A percentile compares a stretch with the other conserved stretches of the same genome.
Evolutionary conservation across 2,888 invertebrate genomes (phyloP).

Genomic region (Microplitis deprimator): DNA sequence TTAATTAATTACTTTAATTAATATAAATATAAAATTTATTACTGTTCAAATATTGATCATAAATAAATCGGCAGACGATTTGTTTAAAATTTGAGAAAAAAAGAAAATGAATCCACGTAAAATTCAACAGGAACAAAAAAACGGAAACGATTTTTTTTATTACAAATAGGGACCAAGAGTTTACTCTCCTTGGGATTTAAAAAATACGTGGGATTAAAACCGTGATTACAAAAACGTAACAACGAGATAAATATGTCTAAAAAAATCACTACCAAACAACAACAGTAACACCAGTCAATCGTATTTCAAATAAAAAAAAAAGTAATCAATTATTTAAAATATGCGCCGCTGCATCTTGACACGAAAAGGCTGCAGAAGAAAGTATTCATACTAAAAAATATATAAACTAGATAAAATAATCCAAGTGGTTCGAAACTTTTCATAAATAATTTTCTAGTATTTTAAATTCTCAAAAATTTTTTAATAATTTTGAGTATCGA

Average conservation of each 20-base stretch:
- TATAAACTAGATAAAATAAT: neutral
- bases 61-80: slow-evolving; percentile 19
- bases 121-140: neutral
- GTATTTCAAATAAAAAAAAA: neutral
- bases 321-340: neutral
- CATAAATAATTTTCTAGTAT: neutral
- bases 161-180: slow-evolving; percentile 64
- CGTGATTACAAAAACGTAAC: slow-evolving; percentile 11
- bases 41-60: slow-evolving; percentile 16
- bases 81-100: neutral
- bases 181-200: slow-evolving; percentile 57
- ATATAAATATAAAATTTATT: neutral
- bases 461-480: neutral
- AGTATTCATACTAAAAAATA: neutral
- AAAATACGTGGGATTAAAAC: slow-evolving; percentile 41
- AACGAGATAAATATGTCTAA: slow-evolving; percentile 17
- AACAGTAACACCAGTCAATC: neutral
- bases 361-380: neutral
- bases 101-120: neutral
- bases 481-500: neutral
- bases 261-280: neutral
- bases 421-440: neutral
- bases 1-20: neutral
- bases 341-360: neutral
- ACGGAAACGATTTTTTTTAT: slow-evolving; percentile 44